Conservation (phyloP, 2,113 vertebrate species). For the Platycercus adscitus region DNA sequence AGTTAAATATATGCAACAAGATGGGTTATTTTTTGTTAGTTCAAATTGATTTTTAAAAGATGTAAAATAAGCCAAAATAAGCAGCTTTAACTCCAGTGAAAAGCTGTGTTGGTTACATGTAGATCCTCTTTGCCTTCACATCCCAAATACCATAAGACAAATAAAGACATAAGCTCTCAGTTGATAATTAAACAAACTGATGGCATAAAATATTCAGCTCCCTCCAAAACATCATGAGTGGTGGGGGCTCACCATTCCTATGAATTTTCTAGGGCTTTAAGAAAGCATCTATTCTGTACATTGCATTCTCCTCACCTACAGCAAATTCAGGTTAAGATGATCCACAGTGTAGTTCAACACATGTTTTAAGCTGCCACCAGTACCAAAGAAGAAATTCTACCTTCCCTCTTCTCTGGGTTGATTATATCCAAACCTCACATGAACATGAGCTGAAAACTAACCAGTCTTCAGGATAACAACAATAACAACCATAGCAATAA, state of each 20-base stretch:
- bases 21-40: fast-evolving
- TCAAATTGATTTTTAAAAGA: neutral
- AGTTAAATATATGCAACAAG: neutral
- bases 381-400: neutral
- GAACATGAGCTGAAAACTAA: neutral
- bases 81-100: neutral
- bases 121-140: neutral
- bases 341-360: neutral
- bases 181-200: neutral
- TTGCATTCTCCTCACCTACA: neutral
- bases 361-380: neutral
- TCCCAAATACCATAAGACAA: neutral
- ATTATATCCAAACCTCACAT: neutral
- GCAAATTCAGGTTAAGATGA: neutral
- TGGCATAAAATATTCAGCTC: neutral
- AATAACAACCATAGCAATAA: fast-evolving
- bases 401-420: neutral
- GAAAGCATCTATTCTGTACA: neutral
- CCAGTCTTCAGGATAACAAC: neutral
- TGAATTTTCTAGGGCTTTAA: neutral
- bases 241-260: neutral
- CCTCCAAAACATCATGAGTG: neutral
- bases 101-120: neutral
- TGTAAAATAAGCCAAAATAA: neutral
- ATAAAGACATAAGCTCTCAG: neutral